Conservation (phyloP, 2,888 invertebrate genomes). For the Malthinus flaveolus region DNA sequence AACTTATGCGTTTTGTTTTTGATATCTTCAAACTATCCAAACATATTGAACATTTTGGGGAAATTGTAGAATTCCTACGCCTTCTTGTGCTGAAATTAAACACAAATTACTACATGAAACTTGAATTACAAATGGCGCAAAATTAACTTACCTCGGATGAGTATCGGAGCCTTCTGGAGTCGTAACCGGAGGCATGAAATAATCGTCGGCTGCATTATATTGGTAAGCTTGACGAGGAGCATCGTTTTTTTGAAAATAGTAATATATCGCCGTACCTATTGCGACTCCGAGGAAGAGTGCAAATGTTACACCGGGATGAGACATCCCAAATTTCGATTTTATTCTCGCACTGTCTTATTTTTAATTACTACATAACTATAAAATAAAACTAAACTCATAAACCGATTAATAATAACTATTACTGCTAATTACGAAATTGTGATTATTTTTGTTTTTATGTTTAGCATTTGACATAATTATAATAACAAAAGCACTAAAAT, state of each 20-base stretch:
- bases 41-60: slow-evolving; percentile 30
- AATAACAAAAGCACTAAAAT: no score
- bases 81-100: slow-evolving; percentile 16
- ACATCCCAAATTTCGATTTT: slow-evolving; percentile 16
- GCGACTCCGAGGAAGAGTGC: slow-evolving; percentile 34
- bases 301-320: slow-evolving; percentile 33
- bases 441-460: no score
- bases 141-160: slow-evolving; percentile 9
- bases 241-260: slow-evolving; percentile 34
- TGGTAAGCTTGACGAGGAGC: slow-evolving; percentile 12
- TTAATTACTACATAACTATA: no score
- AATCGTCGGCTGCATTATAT: slow-evolving; percentile 13
- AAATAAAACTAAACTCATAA: no score
- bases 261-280: slow-evolving; percentile 35
- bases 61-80: slow-evolving; percentile 28
- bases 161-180: slow-evolving; percentile 5
- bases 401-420: no score
- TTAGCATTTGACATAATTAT: no score
- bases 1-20: slow-evolving; percentile 18
- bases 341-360: no score
- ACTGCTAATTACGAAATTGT: no score
- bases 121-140: no score
- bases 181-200: background rate
- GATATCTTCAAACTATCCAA: slow-evolving; percentile 22
- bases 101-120: background rate